These are phyloP conservation scores for Aegotheles bennettii DNA, from an alignment of 2,113 vertebrate genomes.

Conservation along the genomic window DNA sequence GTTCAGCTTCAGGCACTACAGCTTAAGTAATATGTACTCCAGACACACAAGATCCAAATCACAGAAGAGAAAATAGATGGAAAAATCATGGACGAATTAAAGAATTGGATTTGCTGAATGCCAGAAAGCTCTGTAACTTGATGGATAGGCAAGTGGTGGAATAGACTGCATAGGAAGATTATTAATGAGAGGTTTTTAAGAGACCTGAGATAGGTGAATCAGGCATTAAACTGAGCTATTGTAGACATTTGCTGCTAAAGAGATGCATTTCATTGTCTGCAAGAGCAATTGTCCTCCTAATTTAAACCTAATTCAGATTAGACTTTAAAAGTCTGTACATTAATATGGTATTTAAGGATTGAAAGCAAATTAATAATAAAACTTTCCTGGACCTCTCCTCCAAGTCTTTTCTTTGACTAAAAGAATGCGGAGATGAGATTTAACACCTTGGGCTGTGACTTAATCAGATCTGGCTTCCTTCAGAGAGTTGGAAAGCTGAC, in stretches of 20 bases:
- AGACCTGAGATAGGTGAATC: background rate
- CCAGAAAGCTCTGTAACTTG: background rate
- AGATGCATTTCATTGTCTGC: background rate
- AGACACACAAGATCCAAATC: background rate
- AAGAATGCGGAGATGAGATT: background rate
- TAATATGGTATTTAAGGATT: background rate
- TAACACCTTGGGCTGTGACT: background rate
- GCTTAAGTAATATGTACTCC: background rate
- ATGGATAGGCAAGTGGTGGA: background rate
- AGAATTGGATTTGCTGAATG: background rate
- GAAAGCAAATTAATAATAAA: background rate
- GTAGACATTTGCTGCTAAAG: accelerated
- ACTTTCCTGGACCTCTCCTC: background rate
- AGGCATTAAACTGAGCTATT: background rate
- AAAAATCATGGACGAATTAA: background rate
- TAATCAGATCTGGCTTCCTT: background rate
- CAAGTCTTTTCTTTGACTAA: background rate
- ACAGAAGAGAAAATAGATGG: background rate
- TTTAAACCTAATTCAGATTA: background rate
- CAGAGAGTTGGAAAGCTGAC: background rate
- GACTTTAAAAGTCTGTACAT: background rate
- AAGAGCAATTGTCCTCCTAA: background rate
- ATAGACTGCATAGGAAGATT: background rate
- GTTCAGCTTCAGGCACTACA: background rate
- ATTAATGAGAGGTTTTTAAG: background rate